Percentiles rank a stretch among this genome's conserved stretches.
These are phyloP conservation scores for Lineus longissimus DNA, from an alignment of 1,140 invertebrate species.

Conservation along the genomic window DNA sequence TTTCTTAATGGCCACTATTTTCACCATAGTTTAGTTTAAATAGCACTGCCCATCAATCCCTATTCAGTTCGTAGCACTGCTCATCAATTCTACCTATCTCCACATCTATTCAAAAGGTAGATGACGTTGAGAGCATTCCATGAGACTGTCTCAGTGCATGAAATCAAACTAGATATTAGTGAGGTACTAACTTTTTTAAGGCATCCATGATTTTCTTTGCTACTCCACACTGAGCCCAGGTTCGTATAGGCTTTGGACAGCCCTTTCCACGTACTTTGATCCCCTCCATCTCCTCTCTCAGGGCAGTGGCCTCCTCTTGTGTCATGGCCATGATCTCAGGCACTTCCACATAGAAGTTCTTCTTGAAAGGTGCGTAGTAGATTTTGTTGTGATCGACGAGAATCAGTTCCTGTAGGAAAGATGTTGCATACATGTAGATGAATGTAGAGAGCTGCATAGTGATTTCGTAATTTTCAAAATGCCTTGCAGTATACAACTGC, in stretches of 20 bases:
- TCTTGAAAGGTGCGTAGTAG: conserved; percentile 82
- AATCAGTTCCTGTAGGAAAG: conserved; percentile 40
- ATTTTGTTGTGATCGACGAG: conserved; percentile 61
- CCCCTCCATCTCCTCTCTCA: conserved; percentile 67
- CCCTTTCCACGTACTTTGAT: conserved; percentile 70
- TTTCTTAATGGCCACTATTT: background rate
- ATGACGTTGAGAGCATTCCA: too few relatives aligned
- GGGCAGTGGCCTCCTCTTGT: conserved; percentile 64
- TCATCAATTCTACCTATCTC: too few relatives aligned
- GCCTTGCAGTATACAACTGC: too few relatives aligned
- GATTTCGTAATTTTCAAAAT: too few relatives aligned
- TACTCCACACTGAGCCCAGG: conserved; percentile 98
- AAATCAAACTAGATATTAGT: too few relatives aligned
- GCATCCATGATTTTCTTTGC: conserved; percentile 94
- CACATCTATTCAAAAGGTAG: too few relatives aligned
- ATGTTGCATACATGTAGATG: too few relatives aligned
- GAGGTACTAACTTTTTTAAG: conserved; percentile 77
- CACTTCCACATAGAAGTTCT: conserved; percentile 95
- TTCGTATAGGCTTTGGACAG: conserved; percentile 91
- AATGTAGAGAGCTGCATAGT: too few relatives aligned
- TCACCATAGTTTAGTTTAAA: too few relatives aligned
- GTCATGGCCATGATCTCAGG: conserved; percentile 88
- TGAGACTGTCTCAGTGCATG: too few relatives aligned
- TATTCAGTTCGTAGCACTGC: too few relatives aligned
- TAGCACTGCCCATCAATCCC: too few relatives aligned